These are phyloP conservation scores for Caenorhabditis sinica DNA, from an alignment of 2,888 invertebrate species.

Conservation along the genomic window DNA sequence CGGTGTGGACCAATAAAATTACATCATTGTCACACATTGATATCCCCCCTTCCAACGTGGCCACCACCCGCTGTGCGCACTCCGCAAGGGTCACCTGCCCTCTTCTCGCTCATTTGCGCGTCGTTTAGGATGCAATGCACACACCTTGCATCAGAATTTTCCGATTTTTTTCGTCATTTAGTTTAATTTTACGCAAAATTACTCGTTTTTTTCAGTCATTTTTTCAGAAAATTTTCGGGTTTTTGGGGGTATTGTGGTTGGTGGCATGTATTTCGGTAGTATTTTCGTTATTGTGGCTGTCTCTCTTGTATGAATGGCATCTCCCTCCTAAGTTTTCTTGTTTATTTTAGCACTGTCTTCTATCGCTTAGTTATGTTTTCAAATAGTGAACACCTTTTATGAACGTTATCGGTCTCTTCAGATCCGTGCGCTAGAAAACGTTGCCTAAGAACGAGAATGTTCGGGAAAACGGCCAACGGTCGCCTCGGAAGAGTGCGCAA, in stretches of 20 bases:
- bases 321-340: constrained; percentile 38
- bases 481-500: constrained; percentile 15
- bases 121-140: constrained; percentile 38
- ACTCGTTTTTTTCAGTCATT: not conserved
- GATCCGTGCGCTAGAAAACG: constrained; percentile 46
- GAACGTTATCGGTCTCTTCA: constrained; percentile 5
- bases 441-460: constrained; percentile 66
- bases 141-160: constrained; percentile 7
- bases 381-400: constrained; percentile 1
- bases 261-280: constrained; percentile 25
- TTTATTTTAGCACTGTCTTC: not conserved
- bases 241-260: too few relatives aligned
- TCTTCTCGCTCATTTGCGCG: constrained; percentile 38
- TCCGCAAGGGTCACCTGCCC: constrained; percentile 5
- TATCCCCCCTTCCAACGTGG: constrained; percentile 19
- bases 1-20: not conserved
- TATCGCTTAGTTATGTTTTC: not conserved
- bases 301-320: constrained; percentile 45
- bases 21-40: constrained; percentile 16
- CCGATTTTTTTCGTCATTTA: not conserved
- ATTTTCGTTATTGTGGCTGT: not conserved
- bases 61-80: constrained; percentile 20
- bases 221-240: constrained; percentile 1
- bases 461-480: constrained; percentile 52
- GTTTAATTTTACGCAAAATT: constrained; percentile 7